Evolutionary conservation across 1,140 invertebrate genomes (phyloP).

Genomic region (Triops cancriformis): DNA sequence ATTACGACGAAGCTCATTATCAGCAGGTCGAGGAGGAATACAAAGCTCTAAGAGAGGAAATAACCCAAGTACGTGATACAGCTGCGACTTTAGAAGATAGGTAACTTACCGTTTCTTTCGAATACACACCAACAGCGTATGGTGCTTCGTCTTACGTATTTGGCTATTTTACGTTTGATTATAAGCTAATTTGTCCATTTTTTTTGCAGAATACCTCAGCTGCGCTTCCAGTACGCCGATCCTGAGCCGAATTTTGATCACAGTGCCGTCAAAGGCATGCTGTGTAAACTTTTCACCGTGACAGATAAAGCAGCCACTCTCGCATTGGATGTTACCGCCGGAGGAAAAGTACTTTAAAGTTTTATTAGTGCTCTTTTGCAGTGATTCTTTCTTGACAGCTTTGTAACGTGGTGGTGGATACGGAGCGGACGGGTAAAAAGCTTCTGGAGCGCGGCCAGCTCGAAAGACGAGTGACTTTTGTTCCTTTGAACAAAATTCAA

Average conservation of each 20-base stretch:
- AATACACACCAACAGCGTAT: no score
- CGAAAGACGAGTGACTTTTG: conserved; percentile 64
- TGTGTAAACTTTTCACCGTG: conserved; percentile 63
- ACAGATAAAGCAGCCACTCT: conserved; percentile 60
- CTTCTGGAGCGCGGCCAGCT: conserved; percentile 74
- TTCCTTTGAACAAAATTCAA: conserved; percentile 87
- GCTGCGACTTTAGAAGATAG: conserved; percentile 53
- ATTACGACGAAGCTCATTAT: conserved; percentile 58
- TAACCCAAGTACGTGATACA: conserved; percentile 46
- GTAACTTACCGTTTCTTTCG: conserved; percentile 34
- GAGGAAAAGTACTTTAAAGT: conserved; percentile 56
- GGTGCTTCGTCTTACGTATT: no score
- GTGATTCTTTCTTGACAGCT: conserved; percentile 50
- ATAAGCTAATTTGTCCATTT: no score
- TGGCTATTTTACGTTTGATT: no score
- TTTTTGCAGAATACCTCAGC: conserved; percentile 50
- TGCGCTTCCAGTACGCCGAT: conserved; percentile 64
- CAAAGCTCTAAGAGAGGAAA: conserved; percentile 45
- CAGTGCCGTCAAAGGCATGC: conserved; percentile 63
- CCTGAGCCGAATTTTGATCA: conserved; percentile 69
- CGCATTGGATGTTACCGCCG: conserved; percentile 77
- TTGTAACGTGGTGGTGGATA: conserved; percentile 85
- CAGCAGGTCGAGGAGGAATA: conserved; percentile 49
- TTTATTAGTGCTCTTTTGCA: background rate
- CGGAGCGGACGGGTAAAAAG: conserved; percentile 71